A percentile compares a stretch with the other conserved stretches of the same genome.
Conservation (phyloP, 2,797 vertebrate genomes). For the Sebastes flavidus region DNA sequence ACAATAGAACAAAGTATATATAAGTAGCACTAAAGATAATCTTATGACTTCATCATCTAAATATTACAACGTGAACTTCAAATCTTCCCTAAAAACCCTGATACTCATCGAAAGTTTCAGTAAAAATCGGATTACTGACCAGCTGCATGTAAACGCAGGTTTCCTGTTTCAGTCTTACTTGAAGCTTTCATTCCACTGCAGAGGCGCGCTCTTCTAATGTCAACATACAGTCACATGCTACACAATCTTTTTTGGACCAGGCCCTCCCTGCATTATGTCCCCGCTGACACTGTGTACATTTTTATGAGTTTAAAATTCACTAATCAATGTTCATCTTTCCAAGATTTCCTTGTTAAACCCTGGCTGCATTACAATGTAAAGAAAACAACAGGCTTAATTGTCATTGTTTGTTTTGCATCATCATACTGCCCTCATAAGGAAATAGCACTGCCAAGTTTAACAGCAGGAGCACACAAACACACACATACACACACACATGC, state of each 20-base stretch:
- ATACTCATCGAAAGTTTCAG: neutral
- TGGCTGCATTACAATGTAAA: neutral
- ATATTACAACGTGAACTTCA: neutral
- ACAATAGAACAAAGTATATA: rapidly evolving
- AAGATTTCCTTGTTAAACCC: neutral
- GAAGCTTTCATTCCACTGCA: neutral
- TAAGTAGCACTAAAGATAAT: neutral
- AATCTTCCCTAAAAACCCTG: neutral
- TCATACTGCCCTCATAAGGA: neutral
- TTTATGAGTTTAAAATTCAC: neutral
- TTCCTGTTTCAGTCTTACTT: neutral
- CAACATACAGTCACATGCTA: neutral
- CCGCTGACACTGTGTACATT: neutral
- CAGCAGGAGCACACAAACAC: neutral
- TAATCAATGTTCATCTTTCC: neutral
- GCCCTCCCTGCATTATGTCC: neutral
- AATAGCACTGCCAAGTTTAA: neutral
- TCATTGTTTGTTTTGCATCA: neutral
- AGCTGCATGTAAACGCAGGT: too few species aligned
- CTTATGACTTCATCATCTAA: neutral
- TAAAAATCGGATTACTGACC: neutral
- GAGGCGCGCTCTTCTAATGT: neutral
- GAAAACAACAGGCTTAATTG: neutral
- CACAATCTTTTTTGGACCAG: neutral
- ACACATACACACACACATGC: neutral